These are phyloP conservation scores for Drosophila putrida DNA, from an alignment of 2,888 invertebrate genomes.

Conservation along the genomic window DNA sequence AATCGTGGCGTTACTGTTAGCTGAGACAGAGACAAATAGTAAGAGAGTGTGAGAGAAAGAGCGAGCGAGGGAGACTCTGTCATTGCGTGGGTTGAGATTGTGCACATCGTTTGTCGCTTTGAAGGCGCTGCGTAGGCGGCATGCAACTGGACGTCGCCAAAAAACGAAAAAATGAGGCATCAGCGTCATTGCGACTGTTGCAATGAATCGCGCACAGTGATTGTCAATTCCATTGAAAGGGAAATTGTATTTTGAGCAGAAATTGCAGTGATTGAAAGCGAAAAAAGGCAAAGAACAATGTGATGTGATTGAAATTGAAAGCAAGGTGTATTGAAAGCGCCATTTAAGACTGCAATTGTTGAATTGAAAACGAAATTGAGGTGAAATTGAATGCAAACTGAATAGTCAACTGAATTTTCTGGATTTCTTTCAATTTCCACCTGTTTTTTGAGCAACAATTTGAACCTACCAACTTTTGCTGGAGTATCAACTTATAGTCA, in stretches of 20 bases:
- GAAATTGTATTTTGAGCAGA: constrained; percentile 13
- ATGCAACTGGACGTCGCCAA: constrained; percentile 48
- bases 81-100: constrained; percentile 48
- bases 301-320: constrained; percentile 5
- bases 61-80: neutral
- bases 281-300: neutral
- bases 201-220: constrained; percentile 13
- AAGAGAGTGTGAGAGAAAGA: neutral
- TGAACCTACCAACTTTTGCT: too few species aligned
- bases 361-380: constrained; percentile 3
- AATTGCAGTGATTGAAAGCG: constrained; percentile 10
- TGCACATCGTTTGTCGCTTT: constrained; percentile 49
- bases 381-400: too few species aligned
- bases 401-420: too few species aligned
- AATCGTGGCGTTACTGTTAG: constrained; percentile 24
- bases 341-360: neutral
- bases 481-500: too few species aligned
- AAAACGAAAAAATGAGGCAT: neutral
- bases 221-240: constrained; percentile 33
- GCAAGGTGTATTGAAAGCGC: constrained; percentile 7
- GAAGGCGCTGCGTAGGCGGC: constrained; percentile 49
- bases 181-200: constrained; percentile 2
- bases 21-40: neutral
- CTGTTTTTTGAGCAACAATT: too few species aligned
- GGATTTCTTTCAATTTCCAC: too few species aligned